phyloP scores from a whole-genome alignment of 1,140 invertebrate species.

The Drosophila punjabiensis region DNA sequence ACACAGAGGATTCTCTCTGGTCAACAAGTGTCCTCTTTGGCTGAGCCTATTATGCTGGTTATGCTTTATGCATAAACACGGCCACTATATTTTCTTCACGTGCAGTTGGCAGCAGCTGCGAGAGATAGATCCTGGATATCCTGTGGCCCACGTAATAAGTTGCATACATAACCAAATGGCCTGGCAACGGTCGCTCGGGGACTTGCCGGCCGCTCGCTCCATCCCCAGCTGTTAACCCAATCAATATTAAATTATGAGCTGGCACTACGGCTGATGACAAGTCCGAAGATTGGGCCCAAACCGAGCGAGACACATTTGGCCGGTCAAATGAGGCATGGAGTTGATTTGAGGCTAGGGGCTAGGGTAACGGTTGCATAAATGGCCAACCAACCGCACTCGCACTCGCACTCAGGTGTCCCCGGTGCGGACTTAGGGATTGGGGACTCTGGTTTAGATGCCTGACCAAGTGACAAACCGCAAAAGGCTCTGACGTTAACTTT shows the following conservation, averaged over 20 bases:
- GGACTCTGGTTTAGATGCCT: slow-evolving; percentile 26
- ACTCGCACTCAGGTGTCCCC: slow-evolving; percentile 30
- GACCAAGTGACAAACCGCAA: slow-evolving; percentile 80
- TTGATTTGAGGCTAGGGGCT: slow-evolving; percentile 11
- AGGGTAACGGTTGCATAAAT: slow-evolving; percentile 27
- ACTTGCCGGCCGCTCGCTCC: not conserved
- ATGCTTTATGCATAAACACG: not conserved
- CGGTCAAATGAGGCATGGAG: slow-evolving; percentile 46
- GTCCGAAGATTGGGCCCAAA: slow-evolving; percentile 37
- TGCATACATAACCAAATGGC: slow-evolving; percentile 48
- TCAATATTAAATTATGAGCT: slow-evolving; percentile 68
- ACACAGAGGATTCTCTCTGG: not conserved
- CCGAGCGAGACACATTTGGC: slow-evolving; percentile 50
- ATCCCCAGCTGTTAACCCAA: slow-evolving; percentile 44
- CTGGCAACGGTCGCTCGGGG: slow-evolving; percentile 19
- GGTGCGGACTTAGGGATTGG: not conserved
- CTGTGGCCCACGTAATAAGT: slow-evolving; percentile 42
- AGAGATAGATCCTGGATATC: slow-evolving; percentile 9
- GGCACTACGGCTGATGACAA: slow-evolving; percentile 24
- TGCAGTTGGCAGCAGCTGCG: slow-evolving; percentile 34
- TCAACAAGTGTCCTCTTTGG: slow-evolving; percentile 39
- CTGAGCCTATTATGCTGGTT: slow-evolving; percentile 12
- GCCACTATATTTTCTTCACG: slow-evolving; percentile 20
- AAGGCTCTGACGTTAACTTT: slow-evolving; percentile 76
- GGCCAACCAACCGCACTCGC: slow-evolving; percentile 30